Evolutionary conservation across 2,888 invertebrate species (phyloP), one percentile per base, ranked within the genome.

Genomic region (Acanthosoma haemorrhoidale): DNA sequence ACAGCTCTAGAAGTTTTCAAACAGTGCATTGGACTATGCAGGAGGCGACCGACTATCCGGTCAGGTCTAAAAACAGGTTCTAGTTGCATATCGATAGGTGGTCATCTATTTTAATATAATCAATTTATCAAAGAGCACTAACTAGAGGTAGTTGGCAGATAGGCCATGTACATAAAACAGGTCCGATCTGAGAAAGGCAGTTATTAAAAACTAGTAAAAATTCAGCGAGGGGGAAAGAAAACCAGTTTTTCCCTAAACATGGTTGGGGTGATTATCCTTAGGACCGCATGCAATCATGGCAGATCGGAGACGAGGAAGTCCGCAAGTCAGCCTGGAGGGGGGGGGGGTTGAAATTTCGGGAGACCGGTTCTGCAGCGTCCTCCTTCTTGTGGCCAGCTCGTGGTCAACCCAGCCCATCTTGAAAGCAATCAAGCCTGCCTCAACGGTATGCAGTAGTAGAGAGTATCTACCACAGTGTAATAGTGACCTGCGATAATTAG

Each of bases 171-270:
- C 51, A 51, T 51, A 51, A 51, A 51, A 51, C 13, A 43, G 25
- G 25, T n/a, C 51, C n/a, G 51, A 21, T 51, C 51, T 25, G 1
- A 4, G 51, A 25, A n/a, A 51, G 25, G 51, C n/a, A 0, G 25
- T 51, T 51, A 51, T 51, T 51, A 51, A 51, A 51, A 51, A 25
- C 51, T 43, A 51, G 51, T 51, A 51, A 51, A 51, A 51, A 51
- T 51, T 51, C 51, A 21, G 13, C 25, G 51, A n/a, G 25, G 3
- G 3, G 25, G 25, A 51, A n/a, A n/a, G n/a, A n/a, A 51, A 51
- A 51, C 51, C 51, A 51, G 51, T 51, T 51, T 51, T n/a, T 51
- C 51, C 18, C 25, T 21, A 21, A 43, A 43, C 21, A 1, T 8
- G 13, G 13, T n/a, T 51, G 5, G 13, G 29, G 29, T 25, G 51